Base-by-base conservation (phyloP, 2,888 invertebrate species). In the Druceiella hillmani region DNA sequence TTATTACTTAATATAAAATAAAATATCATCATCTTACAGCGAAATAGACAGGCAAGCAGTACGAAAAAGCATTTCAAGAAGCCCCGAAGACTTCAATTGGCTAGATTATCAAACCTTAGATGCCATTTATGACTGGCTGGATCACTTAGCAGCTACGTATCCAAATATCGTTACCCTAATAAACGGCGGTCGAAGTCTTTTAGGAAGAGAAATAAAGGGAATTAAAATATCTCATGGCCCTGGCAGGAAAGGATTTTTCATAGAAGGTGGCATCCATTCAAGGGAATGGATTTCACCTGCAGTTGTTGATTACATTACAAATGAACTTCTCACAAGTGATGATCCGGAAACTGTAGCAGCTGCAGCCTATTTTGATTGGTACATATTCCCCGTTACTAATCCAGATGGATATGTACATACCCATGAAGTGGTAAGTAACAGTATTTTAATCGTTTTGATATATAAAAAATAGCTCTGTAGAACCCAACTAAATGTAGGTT, bases 361-460 rank as follows among this genome's bases (percentile, higher is more conserved):
- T 26, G 78, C 75, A 1, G 61, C 64, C n/a, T 67, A 65, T 40
- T 74, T 67, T 50, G 83, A 86, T 52, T 87, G 83, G 81, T 83
- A 85, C 53, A 70, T 87, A 25, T 72, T 87, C 42, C 87, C 87
- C 0, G 74, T 81, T 2, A 70, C 79, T 6, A 88, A 88, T 56
- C 87, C 87, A 17, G 87, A 88, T 61, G 87, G 87, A 1, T 88
- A 78, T 53, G 75, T 75, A 26, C 82, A 78, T 64, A 79, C 80
- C 1, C 81, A 82, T 55, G 71, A 69, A 7, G 58, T 56, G n/a
- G 78, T 74, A 57, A 55, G 52, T 26, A 27, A n/a, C 14, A 13
- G 4, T n/a, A 11, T 4, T 33, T 33, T 15, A 12, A 15, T 10
- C 9, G n/a, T 16, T 22, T 24, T 22, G 22, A 36, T 7, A 38